A percentile compares a stretch with the other conserved stretches of the same genome.
Evolutionary conservation across 2,888 invertebrate genomes (phyloP).

Genomic region (Vanessa cardui): DNA sequence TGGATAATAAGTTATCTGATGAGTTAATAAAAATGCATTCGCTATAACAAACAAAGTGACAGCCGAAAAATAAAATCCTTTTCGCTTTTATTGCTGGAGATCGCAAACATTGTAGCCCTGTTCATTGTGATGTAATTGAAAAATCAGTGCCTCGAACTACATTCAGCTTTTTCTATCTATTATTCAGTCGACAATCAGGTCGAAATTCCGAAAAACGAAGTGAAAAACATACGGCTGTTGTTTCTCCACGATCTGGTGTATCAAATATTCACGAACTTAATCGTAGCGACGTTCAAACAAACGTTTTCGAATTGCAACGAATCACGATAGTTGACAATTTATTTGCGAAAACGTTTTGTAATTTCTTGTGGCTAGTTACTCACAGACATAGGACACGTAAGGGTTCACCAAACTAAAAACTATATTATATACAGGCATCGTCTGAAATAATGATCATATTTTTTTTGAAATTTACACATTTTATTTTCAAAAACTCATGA

Average conservation of each 20-base stretch:
- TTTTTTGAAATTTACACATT: too few relatives aligned
- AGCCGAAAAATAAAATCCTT: slow-evolving; percentile 34
- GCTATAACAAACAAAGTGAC: slow-evolving; percentile 27
- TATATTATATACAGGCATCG: too few relatives aligned
- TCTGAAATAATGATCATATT: too few relatives aligned
- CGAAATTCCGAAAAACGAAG: slow-evolving; percentile 74
- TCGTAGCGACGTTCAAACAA: slow-evolving; percentile 70
- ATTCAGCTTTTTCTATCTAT: slow-evolving; percentile 57
- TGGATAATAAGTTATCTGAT: slow-evolving; percentile 17
- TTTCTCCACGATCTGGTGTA: slow-evolving; percentile 67
- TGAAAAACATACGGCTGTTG: slow-evolving; percentile 71
- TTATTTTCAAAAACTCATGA: too few relatives aligned
- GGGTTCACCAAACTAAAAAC: too few relatives aligned
- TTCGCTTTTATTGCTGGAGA: slow-evolving; percentile 47
- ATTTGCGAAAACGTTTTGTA: slow-evolving; percentile 52
- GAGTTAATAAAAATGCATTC: slow-evolving; percentile 23
- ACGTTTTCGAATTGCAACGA: slow-evolving; percentile 54
- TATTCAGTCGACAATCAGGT: slow-evolving; percentile 79
- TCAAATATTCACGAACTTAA: slow-evolving; percentile 78
- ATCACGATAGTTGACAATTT: slow-evolving; percentile 63
- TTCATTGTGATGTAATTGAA: slow-evolving; percentile 79
- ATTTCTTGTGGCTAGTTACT: slow-evolving; percentile 11
- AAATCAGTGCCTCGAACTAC: slow-evolving; percentile 72
- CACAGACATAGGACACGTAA: too few relatives aligned
- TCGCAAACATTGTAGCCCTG: slow-evolving; percentile 51